Evolutionary conservation across 2,888 invertebrate species (phyloP), one percentile per base, ranked within the genome.

Genomic region (Leistus spinibarbis): DNA sequence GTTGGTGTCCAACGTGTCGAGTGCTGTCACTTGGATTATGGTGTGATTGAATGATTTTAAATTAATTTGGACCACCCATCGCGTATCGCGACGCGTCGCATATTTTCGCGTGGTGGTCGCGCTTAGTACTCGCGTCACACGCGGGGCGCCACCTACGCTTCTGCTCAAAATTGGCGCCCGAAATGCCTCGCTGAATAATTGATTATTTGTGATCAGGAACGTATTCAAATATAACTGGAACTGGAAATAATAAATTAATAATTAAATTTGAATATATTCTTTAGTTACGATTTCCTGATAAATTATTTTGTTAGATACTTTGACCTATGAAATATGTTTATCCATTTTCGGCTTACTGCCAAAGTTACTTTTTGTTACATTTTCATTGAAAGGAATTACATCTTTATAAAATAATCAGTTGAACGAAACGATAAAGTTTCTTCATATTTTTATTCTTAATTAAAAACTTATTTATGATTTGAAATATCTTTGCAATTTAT

Each of bases 11-110:
- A n/a, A 40, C 40, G 40, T 40, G 13, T 40, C 7, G 40, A 10
- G 40, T n/a, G 4, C 40, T 40, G 40, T 40, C 40, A 40, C 40
- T 40, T 40, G 40, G 40, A 40, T 40, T 40, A 4, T 40, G 40
- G 40, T 40, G 40, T 7, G 40, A 40, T 7, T 13, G 40, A 40
- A 40, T 40, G 40, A 40, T 40, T 40, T 68, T 68, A 24, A 68
- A 56, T 64, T 24, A 24, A 68, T 56, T 40, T 64, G 24, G 71
- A 16, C 71, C 64, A 64, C 71, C 71, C 71, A 71, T n/a, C 54
- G 9, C n/a, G 54, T 7, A n/a, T 54, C 10, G 40, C 40, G 40
- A 40, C 40, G 19, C 54, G 13, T 3, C 68, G 19, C 56, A 10
- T 23, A 56, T 54, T 19, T 54, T 68, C 20, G 60, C 63, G 54